A percentile compares a stretch with the other conserved stretches of the same genome.
These are phyloP conservation scores for Ellobius talpinus DNA, from an alignment of 2,113 vertebrate genomes.

Conservation along the genomic window DNA sequence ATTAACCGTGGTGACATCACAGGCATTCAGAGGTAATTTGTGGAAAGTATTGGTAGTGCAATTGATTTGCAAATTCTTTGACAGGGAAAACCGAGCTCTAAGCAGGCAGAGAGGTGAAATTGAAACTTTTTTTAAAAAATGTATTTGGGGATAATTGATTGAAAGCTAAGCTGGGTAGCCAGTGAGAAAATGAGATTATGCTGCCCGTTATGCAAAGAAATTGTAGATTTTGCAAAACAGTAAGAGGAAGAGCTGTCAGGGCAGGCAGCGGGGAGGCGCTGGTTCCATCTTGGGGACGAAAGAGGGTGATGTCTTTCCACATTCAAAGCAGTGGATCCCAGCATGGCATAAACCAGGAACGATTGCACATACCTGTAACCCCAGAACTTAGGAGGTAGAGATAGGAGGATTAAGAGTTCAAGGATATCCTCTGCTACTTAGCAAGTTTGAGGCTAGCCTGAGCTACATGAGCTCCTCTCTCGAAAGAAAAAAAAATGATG, in stretches of 20 bases:
- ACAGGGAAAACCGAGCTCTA: constrained; percentile 77
- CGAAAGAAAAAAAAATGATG: not conserved
- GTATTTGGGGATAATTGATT: constrained; percentile 80
- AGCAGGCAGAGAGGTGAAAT: constrained; percentile 75
- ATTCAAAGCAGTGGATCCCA: not conserved
- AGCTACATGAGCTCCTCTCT: not conserved
- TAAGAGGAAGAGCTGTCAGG: not conserved
- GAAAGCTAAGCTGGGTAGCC: constrained; percentile 84
- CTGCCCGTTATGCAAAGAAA: constrained; percentile 80
- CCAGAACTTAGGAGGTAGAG: not conserved
- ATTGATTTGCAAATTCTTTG: constrained; percentile 79
- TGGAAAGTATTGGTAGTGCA: constrained; percentile 82
- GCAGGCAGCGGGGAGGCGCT: not conserved
- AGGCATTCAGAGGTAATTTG: constrained; percentile 81
- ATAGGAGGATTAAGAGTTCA: not conserved
- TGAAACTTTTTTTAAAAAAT: constrained; percentile 76
- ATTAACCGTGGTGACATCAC: constrained; percentile 80
- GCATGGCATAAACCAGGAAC: not conserved
- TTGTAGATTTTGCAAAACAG: constrained; percentile 74
- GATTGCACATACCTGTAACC: not conserved
- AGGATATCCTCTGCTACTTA: not conserved
- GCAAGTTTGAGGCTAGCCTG: not conserved
- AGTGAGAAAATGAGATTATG: constrained; percentile 83
- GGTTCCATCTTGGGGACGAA: not conserved
- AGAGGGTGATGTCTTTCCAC: not conserved